These are phyloP conservation scores for Nomada ruficornis DNA, from an alignment of 2,888 invertebrate genomes.

Conservation along the genomic window DNA sequence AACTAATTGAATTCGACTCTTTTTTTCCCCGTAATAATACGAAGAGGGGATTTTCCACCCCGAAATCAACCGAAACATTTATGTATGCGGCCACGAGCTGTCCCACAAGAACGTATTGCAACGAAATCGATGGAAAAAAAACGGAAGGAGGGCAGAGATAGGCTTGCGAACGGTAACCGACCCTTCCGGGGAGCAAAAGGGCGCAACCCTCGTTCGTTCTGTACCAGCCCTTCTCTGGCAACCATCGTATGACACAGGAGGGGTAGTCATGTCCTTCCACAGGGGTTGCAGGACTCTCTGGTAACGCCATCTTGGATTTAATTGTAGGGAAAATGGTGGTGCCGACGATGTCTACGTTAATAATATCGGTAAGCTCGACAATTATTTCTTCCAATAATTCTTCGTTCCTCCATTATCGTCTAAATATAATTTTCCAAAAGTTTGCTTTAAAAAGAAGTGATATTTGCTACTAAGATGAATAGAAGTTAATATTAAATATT, in stretches of 20 bases:
- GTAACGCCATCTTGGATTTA: conserved; percentile 82
- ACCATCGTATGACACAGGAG: conserved; percentile 74
- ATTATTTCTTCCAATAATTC: too few relatives aligned
- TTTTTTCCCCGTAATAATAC: conserved; percentile 37
- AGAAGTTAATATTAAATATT: too few relatives aligned
- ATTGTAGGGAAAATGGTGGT: conserved; percentile 83
- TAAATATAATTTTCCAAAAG: too few relatives aligned
- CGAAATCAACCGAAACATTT: conserved; percentile 78
- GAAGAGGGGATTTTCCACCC: conserved; percentile 59
- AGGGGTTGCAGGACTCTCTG: conserved; percentile 63
- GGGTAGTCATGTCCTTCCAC: conserved; percentile 53
- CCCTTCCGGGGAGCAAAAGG: conserved; percentile 75
- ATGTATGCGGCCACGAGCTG: conserved; percentile 75
- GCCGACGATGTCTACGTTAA: conserved; percentile 2
- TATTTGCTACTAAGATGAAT: too few relatives aligned
- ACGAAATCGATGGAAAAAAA: conserved; percentile 65
- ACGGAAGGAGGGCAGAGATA: conserved; percentile 70
- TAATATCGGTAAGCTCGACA: not conserved
- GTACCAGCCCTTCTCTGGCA: conserved; percentile 47
- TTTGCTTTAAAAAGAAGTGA: too few relatives aligned
- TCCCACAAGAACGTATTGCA: conserved; percentile 65
- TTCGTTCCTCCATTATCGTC: not conserved
- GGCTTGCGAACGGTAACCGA: conserved; percentile 75
- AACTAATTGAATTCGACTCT: conserved; percentile 47
- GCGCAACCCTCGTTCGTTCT: conserved; percentile 70